Evolutionary conservation across 2,797 vertebrate genomes (phyloP).

Genomic region (Lemur catta): DNA sequence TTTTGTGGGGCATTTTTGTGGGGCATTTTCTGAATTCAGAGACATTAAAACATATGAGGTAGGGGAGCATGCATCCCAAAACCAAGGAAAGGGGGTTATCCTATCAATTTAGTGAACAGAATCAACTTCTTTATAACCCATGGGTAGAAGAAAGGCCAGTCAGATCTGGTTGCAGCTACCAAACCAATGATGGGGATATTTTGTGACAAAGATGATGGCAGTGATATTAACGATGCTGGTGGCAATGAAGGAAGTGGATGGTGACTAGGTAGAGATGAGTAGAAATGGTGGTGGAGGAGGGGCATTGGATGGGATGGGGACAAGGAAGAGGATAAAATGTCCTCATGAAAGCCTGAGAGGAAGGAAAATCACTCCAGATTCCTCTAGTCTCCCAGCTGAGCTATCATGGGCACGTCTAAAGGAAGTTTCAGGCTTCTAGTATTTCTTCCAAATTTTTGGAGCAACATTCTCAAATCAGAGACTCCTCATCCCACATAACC

Average conservation of each 20-base stretch:
- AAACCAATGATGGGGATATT: not conserved
- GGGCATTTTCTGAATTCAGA: not conserved
- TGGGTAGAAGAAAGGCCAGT: not conserved
- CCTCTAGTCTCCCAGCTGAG: not conserved
- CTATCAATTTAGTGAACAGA: not conserved
- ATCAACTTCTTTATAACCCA: not conserved
- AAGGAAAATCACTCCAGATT: not conserved
- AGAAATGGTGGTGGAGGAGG: not conserved
- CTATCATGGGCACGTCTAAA: not conserved
- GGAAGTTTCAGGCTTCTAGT: not conserved
- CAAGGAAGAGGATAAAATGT: not conserved
- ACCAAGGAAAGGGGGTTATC: not conserved
- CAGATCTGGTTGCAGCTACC: not conserved
- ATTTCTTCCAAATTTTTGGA: not conserved
- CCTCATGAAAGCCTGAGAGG: not conserved
- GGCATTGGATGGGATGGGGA: not conserved
- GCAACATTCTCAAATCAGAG: not conserved
- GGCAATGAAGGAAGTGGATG: not conserved
- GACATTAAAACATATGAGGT: not conserved
- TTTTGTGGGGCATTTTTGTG: not conserved
- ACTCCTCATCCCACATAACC: not conserved
- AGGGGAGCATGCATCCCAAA: not conserved
- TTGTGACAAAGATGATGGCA: not conserved
- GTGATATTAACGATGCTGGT: not conserved
- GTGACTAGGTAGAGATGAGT: not conserved